These are phyloP conservation scores for Cyprinus carpio DNA, from an alignment of 2,113 vertebrate species.

Conservation along the genomic window DNA sequence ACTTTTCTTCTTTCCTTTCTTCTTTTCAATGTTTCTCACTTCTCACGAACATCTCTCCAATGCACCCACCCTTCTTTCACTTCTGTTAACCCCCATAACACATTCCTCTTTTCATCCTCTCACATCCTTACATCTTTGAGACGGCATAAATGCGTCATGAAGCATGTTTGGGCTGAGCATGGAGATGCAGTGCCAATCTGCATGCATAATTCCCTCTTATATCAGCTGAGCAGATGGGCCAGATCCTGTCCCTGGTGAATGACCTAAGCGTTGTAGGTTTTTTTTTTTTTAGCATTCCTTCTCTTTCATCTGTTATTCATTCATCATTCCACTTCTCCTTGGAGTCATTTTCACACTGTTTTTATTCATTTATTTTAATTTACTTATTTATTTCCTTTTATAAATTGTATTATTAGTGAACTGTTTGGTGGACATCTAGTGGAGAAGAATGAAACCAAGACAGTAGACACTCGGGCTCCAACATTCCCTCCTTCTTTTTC, in stretches of 20 bases:
- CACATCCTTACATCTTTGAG: constrained; percentile 26
- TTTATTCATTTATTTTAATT: neutral
- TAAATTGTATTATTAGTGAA: neutral
- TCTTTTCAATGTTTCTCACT: neutral
- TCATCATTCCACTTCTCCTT: neutral
- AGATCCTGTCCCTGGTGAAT: constrained; percentile 38
- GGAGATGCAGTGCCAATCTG: constrained; percentile 34
- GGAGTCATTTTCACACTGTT: neutral
- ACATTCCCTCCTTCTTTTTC: constrained; percentile 10
- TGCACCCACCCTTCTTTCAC: neutral
- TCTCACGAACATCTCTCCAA: neutral
- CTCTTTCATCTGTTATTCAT: constrained; percentile 13
- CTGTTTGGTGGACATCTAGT: constrained; percentile 26
- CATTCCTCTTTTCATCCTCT: constrained; percentile 24
- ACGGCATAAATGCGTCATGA: constrained; percentile 25
- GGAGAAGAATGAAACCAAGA: neutral
- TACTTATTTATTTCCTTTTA: neutral
- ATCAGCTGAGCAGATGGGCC: constrained; percentile 50
- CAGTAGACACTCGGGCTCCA: neutral
- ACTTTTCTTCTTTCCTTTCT: neutral
- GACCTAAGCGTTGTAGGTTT: constrained; percentile 6
- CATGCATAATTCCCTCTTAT: constrained; percentile 45
- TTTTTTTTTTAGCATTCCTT: constrained; percentile 21
- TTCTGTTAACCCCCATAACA: constrained; percentile 2
- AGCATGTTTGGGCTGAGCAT: constrained; percentile 23